phyloP scores from a whole-genome alignment of 2,113 vertebrate genomes.

The Mus spicilegus region DNA sequence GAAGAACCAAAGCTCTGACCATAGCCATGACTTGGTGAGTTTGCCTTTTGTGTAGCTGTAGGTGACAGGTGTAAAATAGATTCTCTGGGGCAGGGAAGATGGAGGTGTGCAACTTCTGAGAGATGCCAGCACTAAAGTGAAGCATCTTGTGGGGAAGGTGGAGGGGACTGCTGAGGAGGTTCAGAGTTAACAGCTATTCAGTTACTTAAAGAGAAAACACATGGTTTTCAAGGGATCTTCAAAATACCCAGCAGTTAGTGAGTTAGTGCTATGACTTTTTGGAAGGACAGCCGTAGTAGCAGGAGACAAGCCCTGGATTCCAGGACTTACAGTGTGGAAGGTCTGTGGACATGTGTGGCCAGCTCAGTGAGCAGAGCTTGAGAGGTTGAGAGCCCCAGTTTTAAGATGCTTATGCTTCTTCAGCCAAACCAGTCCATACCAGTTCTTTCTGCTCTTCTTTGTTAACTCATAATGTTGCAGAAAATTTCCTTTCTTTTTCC shows the following conservation, averaged over 20 bases:
- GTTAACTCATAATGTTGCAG: neutral
- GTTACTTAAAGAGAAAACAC: neutral
- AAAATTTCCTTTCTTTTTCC: neutral
- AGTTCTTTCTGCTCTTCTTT: neutral
- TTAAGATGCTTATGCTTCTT: neutral
- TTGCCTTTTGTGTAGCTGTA: neutral
- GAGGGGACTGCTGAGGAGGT: neutral
- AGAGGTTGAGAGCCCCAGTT: neutral
- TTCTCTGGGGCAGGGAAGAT: neutral
- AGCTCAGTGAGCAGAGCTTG: neutral
- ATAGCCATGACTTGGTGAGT: rapidly evolving
- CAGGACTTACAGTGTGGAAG: neutral
- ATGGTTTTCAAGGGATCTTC: neutral
- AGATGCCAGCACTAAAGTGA: neutral
- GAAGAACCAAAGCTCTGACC: too few relatives aligned
- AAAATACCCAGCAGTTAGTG: neutral
- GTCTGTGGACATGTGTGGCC: neutral
- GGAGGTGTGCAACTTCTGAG: neutral
- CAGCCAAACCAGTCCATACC: neutral
- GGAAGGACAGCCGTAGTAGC: neutral
- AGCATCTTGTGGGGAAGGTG: neutral
- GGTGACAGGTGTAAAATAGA: rapidly evolving
- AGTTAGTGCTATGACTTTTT: neutral
- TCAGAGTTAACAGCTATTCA: neutral
- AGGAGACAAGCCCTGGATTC: neutral